Evolutionary conservation across 1,140 invertebrate species (phyloP).

Genomic region (Solen grandis): DNA sequence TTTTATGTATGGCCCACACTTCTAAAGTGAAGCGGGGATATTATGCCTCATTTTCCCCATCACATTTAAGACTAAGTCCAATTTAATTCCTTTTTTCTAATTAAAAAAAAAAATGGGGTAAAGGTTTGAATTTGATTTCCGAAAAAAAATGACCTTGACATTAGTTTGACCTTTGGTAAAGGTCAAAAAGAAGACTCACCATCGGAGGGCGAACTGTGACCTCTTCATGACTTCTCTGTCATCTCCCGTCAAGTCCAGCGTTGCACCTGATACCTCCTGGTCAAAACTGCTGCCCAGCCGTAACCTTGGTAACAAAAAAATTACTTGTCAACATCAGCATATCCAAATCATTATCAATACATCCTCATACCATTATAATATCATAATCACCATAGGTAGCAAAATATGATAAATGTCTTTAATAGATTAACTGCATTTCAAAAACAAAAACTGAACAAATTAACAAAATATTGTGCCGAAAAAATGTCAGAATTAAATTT

Average conservation of each 20-base stretch:
- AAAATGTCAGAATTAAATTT: no score
- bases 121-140: neutral
- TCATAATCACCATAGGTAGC: neutral
- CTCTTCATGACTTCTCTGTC: conserved; percentile 85
- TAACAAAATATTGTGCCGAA: no score
- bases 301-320: conserved; percentile 62
- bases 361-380: neutral
- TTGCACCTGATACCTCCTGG: conserved; percentile 86
- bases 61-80: no score
- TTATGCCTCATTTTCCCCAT: no score
- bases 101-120: neutral
- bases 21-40: no score
- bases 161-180: neutral
- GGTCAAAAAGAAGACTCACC: no score
- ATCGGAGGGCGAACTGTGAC: neutral
- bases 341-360: neutral
- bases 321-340: neutral
- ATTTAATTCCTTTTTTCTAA: no score
- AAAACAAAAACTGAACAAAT: neutral
- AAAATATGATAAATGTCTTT: neutral
- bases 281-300: conserved; percentile 84
- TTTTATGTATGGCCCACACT: no score
- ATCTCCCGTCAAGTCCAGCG: conserved; percentile 91
- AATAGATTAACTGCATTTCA: neutral
- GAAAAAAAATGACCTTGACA: neutral